Evolutionary conservation across 2,888 invertebrate genomes (phyloP).

Genomic region (Andrena haemorrhoa): DNA sequence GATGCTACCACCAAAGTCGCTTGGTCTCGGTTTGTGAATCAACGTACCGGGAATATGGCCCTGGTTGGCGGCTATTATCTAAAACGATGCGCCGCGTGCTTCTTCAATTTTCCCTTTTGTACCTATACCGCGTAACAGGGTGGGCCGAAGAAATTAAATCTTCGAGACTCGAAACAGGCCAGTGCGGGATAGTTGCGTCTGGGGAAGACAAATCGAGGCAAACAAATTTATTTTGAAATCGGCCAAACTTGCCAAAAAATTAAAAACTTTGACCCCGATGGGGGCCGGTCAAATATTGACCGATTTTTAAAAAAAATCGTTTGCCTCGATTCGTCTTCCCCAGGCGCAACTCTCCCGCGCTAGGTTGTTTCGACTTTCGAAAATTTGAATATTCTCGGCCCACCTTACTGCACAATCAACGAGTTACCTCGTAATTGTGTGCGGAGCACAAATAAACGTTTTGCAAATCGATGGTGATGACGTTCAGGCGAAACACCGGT

Average conservation of each 20-base stretch:
- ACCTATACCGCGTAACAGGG: no score
- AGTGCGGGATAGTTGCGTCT: no score
- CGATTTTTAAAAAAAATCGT: no score
- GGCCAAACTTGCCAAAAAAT: not conserved
- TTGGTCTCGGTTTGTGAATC: slow-evolving; percentile 84
- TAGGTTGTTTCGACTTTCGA: no score
- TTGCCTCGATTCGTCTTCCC: no score
- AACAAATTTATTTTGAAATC: no score
- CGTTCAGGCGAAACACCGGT: slow-evolving; percentile 86
- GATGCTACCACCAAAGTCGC: slow-evolving; percentile 87
- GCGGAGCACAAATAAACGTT: slow-evolving; percentile 87
- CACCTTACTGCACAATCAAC: no score
- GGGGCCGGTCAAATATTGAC: no score
- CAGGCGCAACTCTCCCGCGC: no score
- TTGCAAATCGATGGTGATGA: slow-evolving; percentile 87
- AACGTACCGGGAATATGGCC: slow-evolving; percentile 88
- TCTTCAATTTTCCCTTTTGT: not conserved
- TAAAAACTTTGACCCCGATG: not conserved
- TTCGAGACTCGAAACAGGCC: no score
- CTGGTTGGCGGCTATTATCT: slow-evolving; percentile 80
- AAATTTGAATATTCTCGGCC: no score
- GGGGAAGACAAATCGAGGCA: not conserved
- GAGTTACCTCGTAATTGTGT: slow-evolving; percentile 87
- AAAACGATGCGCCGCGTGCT: slow-evolving; percentile 6
- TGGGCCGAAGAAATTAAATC: no score